Percentiles rank a stretch among this genome's conserved stretches.
Evolutionary conservation across 2,888 invertebrate species (phyloP).

Genomic region (Drosophila prostipennis): DNA sequence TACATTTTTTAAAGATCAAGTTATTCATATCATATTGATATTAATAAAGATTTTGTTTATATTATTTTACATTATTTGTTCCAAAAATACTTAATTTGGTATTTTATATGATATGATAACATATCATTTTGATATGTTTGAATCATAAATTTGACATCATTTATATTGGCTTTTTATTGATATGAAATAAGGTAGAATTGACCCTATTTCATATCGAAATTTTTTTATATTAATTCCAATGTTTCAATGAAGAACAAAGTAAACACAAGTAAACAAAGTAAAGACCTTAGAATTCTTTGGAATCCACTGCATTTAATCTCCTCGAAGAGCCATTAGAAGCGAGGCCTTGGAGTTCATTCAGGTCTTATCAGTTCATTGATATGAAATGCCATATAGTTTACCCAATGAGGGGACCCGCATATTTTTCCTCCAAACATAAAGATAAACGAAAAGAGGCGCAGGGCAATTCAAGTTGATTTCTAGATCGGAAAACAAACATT

Average conservation of each 20-base stretch:
- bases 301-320: slow-evolving; percentile 6
- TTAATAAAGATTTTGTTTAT: too few relatives aligned
- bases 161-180: too few relatives aligned
- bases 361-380: slow-evolving; percentile 73
- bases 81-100: too few relatives aligned
- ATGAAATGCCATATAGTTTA: slow-evolving; percentile 14
- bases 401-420: slow-evolving; percentile 35
- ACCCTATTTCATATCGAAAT: too few relatives aligned
- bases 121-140: too few relatives aligned
- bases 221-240: too few relatives aligned
- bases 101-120: too few relatives aligned
- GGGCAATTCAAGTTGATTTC: slow-evolving; percentile 24
- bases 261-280: slow-evolving; percentile 10
- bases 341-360: slow-evolving; percentile 63
- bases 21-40: too few relatives aligned
- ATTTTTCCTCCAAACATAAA: slow-evolving; percentile 38
- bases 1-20: too few relatives aligned
- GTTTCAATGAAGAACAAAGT: background rate
- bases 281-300: background rate
- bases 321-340: slow-evolving; percentile 18
- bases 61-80: too few relatives aligned
- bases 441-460: slow-evolving; percentile 46
- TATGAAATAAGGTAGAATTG: too few relatives aligned
- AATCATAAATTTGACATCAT: too few relatives aligned
- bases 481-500: slow-evolving; percentile 25